Base-by-base conservation (phyloP, 1,140 invertebrate genomes). In the Macrobrachium nipponense region DNA sequence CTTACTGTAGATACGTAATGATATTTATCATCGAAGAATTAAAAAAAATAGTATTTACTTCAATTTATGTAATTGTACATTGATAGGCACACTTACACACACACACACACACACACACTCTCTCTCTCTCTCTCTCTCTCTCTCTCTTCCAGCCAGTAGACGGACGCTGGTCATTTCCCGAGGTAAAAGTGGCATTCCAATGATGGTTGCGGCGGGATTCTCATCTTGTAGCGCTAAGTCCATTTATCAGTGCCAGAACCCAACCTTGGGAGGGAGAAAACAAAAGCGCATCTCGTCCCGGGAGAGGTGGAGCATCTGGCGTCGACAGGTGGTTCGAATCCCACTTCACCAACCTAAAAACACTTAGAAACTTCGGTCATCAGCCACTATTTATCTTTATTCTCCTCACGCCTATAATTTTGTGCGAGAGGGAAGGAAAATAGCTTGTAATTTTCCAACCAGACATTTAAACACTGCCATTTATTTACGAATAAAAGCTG, bases 331-430 rank as follows among this genome's bases (percentile, higher is more conserved):
- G 83, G 76, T 80, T 85, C 64, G 60, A 85, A 85, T 85, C 76
- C 83, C 83, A 85, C 83, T 85, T 85, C 64, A 27, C 76, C 61
- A 23, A 51, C 62, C 44, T 79, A 85, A 85, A 85, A 85, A 85
- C 76, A 80, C 76, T 79, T 36, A 43, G 44, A 85, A 85, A 85
- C 76, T 85, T 85, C 76, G 64, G 73, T 85, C 83, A 85, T 85
- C 83, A 85, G 60, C 62, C 64, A 80, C 83, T 76, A 85, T 85
- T 85, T 85, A 85, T 85, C 83, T 85, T 72, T 73, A 85, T 85
- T 85, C 83, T 72, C 73, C 60, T 78, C 64, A 23, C 83, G 64
- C 51, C 83, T 85, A 85, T 85, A 85, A 85, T 80, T 85, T 68
- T 84, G 82, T 76, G 73, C 43, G 36, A 43, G 75, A 12, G 58